These are phyloP conservation scores for Bergia puertoricense DNA, from an alignment of 92 coral and sea anemone species.

Conservation along the genomic window DNA sequence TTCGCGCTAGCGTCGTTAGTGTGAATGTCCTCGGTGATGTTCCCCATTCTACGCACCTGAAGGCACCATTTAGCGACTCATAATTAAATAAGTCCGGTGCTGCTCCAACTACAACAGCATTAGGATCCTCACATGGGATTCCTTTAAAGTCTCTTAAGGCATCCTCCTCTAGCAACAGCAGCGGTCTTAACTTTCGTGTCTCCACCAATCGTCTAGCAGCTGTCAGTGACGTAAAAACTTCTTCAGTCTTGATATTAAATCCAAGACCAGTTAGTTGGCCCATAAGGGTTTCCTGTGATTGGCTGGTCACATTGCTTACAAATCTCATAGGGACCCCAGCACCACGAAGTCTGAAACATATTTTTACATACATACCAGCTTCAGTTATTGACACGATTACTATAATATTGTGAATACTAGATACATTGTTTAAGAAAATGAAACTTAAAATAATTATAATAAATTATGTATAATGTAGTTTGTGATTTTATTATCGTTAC, in stretches of 20 bases:
- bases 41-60: conserved; percentile 58
- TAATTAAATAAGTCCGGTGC: conserved; percentile 89
- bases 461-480: too few relatives aligned
- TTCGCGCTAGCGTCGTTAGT: too few relatives aligned
- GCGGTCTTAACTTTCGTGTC: conserved; percentile 69
- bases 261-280: conserved; percentile 54
- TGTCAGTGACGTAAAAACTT: conserved; percentile 91
- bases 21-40: too few relatives aligned
- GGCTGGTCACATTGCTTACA: conserved; percentile 94
- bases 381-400: too few relatives aligned
- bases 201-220: conserved; percentile 86
- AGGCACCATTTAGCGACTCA: conserved; percentile 80
- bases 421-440: too few relatives aligned
- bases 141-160: conserved; percentile 84
- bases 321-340: conserved; percentile 83
- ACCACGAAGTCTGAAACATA: conserved; percentile 67
- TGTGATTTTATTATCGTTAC: too few relatives aligned
- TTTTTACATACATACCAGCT: too few relatives aligned
- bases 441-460: too few relatives aligned
- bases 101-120: conserved; percentile 90
- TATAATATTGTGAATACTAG: too few relatives aligned
- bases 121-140: conserved; percentile 66
- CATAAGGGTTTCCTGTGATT: conserved; percentile 83
- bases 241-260: conserved; percentile 76
- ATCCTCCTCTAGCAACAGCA: conserved; percentile 79